Conservation (phyloP, 2,113 vertebrate genomes). For the Nettapus auritus region DNA sequence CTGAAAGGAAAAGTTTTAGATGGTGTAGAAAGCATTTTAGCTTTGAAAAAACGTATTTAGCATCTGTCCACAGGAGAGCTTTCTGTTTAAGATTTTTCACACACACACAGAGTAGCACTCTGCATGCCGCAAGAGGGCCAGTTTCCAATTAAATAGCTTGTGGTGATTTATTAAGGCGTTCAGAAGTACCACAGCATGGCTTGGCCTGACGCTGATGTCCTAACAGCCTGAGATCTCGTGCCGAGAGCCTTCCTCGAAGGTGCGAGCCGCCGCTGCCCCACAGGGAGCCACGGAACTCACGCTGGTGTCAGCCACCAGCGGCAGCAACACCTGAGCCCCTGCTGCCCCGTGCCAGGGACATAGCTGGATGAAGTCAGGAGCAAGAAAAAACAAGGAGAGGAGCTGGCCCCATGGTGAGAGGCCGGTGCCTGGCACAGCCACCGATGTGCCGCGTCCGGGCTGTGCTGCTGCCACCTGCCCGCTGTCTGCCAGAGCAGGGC, state of each 20-base stretch:
- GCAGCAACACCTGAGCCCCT: neutral
- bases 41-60: neutral
- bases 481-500: neutral
- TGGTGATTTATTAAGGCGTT: neutral
- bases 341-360: neutral
- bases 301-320: accelerated
- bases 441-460: too few species aligned
- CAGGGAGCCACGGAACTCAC: too few species aligned
- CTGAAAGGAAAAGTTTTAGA: neutral
- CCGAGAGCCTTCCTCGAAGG: accelerated
- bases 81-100: neutral
- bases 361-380: too few species aligned
- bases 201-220: neutral
- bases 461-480: neutral
- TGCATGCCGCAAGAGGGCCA: accelerated
- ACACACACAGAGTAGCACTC: accelerated
- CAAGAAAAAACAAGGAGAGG: too few species aligned
- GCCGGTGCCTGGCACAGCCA: too few species aligned
- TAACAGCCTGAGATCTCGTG: accelerated
- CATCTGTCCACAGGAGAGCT: neutral
- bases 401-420: too few species aligned
- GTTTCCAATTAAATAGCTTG: neutral
- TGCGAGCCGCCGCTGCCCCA: too few species aligned
- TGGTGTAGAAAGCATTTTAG: neutral
- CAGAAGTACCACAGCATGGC: accelerated